Conservation (phyloP, 1,140 invertebrate species). For the Bacillus rossius region DNA sequence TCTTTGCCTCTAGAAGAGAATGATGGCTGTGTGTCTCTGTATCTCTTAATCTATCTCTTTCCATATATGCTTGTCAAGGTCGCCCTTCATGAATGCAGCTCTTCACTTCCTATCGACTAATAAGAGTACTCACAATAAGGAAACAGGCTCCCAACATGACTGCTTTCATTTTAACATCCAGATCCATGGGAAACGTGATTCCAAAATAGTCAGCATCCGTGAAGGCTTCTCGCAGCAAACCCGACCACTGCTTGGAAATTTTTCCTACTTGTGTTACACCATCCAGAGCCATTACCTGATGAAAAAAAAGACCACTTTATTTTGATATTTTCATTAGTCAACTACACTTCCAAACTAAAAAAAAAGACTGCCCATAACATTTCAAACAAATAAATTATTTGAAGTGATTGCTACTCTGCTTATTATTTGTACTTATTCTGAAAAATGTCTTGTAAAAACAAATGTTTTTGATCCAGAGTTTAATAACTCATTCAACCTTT, state of each 20-base stretch:
- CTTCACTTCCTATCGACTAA: background rate
- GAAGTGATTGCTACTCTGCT: no score
- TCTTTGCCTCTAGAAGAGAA: background rate
- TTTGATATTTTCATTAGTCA: no score
- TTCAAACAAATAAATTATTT: no score
- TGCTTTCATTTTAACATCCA: slow-evolving; percentile 78
- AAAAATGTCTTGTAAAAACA: no score
- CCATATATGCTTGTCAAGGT: background rate
- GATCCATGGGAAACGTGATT: slow-evolving; percentile 70
- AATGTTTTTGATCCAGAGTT: no score
- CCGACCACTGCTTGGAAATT: slow-evolving; percentile 74
- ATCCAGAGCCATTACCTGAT: slow-evolving; percentile 60
- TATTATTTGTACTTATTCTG: no score
- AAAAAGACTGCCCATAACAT: no score
- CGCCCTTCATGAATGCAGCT: background rate
- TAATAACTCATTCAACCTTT: no score
- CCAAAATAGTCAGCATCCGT: slow-evolving; percentile 75
- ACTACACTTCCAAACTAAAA: no score
- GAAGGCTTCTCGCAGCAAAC: slow-evolving; percentile 60
- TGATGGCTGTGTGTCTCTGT: background rate
- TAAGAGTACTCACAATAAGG: slow-evolving; percentile 56
- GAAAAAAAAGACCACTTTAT: no score
- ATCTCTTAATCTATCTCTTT: background rate
- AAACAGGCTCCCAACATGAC: slow-evolving; percentile 68
- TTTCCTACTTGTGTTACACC: slow-evolving; percentile 59